phyloP scores from a whole-genome alignment of 2,888 invertebrate species.

The Pyrochroa serraticornis region DNA sequence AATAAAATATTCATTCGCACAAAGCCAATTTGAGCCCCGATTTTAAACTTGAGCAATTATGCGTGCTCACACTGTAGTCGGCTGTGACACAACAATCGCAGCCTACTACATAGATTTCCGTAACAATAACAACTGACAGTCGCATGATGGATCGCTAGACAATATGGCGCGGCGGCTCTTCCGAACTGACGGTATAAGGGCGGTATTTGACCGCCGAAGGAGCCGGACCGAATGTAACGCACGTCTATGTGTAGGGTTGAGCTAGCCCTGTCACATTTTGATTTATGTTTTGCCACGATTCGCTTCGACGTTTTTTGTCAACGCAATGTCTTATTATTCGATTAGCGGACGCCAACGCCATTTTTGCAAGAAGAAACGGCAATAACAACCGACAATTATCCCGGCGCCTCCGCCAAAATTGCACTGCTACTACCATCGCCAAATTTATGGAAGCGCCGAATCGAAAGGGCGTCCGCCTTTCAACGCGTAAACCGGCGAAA shows the following conservation, averaged over 20 bases:
- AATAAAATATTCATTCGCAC: constrained; percentile 58
- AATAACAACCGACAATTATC: background rate
- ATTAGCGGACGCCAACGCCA: constrained; percentile 37
- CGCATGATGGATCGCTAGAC: constrained; percentile 58
- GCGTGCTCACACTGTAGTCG: constrained; percentile 54
- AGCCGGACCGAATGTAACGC: constrained; percentile 28
- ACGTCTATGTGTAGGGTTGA: constrained; percentile 43
- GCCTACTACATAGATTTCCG: constrained; percentile 55
- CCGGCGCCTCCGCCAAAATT: constrained; percentile 12
- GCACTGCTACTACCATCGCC: background rate
- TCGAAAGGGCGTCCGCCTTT: constrained; percentile 30
- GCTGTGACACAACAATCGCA: constrained; percentile 52
- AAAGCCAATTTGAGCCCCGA: constrained; percentile 56
- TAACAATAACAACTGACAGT: constrained; percentile 58
- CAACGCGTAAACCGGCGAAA: constrained; percentile 39
- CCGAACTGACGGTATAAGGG: constrained; percentile 41
- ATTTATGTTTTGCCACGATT: constrained; percentile 53
- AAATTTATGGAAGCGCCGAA: constrained; percentile 26
- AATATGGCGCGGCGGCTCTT: constrained; percentile 51
- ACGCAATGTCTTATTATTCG: constrained; percentile 47
- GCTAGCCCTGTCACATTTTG: constrained; percentile 52
- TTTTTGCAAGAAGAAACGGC: background rate
- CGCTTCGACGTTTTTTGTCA: constrained; percentile 42
- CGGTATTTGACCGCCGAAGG: constrained; percentile 44
- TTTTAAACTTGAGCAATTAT: constrained; percentile 57